phyloP scores from a whole-genome alignment of 2,888 invertebrate species.

The Drosophila parthenogenetica region DNA sequence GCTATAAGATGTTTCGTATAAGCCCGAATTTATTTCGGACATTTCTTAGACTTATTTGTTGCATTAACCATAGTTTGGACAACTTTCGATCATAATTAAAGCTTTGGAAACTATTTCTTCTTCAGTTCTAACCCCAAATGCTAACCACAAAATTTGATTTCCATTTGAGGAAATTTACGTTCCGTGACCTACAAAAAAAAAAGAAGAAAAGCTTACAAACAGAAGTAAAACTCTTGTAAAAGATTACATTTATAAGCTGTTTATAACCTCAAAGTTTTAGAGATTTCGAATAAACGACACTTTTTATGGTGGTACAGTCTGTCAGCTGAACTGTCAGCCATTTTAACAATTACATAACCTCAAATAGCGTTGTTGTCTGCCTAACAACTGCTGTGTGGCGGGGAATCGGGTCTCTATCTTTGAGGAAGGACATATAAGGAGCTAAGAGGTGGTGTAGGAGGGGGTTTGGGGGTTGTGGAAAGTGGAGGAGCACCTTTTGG shows the following conservation, averaged over 20 bases:
- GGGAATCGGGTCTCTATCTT: not conserved
- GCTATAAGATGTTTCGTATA: no score
- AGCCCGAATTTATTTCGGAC: no score
- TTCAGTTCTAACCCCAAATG: not conserved
- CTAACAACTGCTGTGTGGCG: conserved; percentile 17
- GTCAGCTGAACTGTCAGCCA: conserved; percentile 22
- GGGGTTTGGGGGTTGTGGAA: not conserved
- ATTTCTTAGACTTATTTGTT: no score
- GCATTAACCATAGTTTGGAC: not conserved
- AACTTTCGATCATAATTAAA: not conserved
- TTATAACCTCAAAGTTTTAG: conserved; percentile 9
- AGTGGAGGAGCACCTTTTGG: not conserved
- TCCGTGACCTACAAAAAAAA: not conserved
- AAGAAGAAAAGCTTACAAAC: not conserved
- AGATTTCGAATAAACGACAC: conserved; percentile 6
- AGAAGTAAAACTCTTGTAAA: conserved; percentile 3
- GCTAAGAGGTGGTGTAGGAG: no score
- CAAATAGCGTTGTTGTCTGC: conserved; percentile 36
- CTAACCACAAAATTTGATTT: not conserved
- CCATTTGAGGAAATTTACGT: not conserved
- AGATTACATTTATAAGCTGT: conserved; percentile 1
- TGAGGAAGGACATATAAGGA: no score
- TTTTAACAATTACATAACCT: conserved; percentile 61
- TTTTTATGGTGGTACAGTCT: conserved; percentile 11
- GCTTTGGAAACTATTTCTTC: not conserved